Evolutionary conservation across 2,113 vertebrate species (phyloP), one percentile per base, ranked within the genome.

Genomic region (Hemiscyllium ocellatum): DNA sequence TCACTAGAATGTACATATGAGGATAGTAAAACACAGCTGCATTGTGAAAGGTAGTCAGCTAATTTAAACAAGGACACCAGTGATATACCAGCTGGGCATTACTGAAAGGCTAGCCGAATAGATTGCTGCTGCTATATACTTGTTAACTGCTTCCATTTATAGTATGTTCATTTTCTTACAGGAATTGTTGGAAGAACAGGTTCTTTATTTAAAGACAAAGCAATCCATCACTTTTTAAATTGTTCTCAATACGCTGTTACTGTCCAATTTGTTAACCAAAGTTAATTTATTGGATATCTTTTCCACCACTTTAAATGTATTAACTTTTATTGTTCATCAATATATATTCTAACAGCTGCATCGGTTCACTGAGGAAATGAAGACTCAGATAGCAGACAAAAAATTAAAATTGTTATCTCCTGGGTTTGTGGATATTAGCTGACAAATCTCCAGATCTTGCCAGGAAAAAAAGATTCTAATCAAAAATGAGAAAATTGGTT

Each of bases 271-370:
- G 68, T 95, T 29, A 95, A 72, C 37, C 50, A 72, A 72, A 95
- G 72, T 95, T 95, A 72, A 72, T 72, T 95, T 19, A 95, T 52
- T 95, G 68, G 69, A 95, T 76, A 50, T 19, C 26, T 95, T 52
- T 95, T 24, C 47, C 69, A 50, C 68, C 47, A 50, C 69, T 72
- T 50, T 76, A 76, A 50, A 70, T n/a, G 52, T 33, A 95, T 95
- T 95, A 70, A 17, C 37, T 50, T 95, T 95, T 95, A 95, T 95
- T 95, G 68, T 95, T 95, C 94, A 50, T 76, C 69, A 72, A 94
- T 94, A 70, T 94, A 94, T 70, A 47, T 42, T 94, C 37, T 17
- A 70, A 70, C 93, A 95, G 47, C 7, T 52, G 10, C 69, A 26
- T 76, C 20, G 13, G 69, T 70, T 33, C 94, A 95, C 69, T 47